These are phyloP conservation scores for Anniella stebbinsi DNA, from an alignment of 2,797 vertebrate genomes.

Conservation along the genomic window DNA sequence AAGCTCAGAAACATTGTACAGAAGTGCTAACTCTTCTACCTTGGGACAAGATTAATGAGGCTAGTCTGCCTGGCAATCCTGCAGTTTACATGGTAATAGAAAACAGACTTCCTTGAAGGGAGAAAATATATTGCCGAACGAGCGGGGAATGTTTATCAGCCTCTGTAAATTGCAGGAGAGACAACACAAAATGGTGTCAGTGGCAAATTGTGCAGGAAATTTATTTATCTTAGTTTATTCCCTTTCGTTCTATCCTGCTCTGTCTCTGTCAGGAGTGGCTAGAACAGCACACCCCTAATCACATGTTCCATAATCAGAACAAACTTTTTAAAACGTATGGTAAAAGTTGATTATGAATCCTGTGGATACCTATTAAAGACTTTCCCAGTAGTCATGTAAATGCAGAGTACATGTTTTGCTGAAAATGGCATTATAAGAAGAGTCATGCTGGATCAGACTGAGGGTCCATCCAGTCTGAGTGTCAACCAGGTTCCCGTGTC, in stretches of 20 bases:
- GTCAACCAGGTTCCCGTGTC: too few species aligned
- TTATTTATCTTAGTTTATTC: constrained; percentile 30
- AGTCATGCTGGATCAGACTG: too few species aligned
- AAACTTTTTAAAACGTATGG: not conserved
- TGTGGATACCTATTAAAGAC: not conserved
- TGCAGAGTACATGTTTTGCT: not conserved
- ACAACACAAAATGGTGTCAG: constrained; percentile 65
- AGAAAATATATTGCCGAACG: constrained; percentile 72
- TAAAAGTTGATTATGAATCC: not conserved
- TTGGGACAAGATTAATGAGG: constrained; percentile 70
- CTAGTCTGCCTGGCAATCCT: constrained; percentile 67
- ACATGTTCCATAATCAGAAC: not conserved
- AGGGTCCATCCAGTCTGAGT: too few species aligned
- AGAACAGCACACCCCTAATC: not conserved
- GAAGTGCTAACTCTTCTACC: constrained; percentile 54
- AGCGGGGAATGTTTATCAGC: constrained; percentile 72
- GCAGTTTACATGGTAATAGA: constrained; percentile 74
- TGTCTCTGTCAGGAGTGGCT: not conserved
- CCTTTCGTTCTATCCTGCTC: not conserved
- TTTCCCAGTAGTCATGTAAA: not conserved
- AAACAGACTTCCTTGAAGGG: constrained; percentile 66
- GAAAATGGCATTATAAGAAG: not conserved
- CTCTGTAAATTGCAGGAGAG: constrained; percentile 61
- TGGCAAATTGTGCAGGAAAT: constrained; percentile 55
- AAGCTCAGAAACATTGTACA: constrained; percentile 59